A percentile compares a stretch with the other conserved stretches of the same genome.
Conservation (phyloP, 2,797 vertebrate species). For the Alexandromys oeconomus region DNA sequence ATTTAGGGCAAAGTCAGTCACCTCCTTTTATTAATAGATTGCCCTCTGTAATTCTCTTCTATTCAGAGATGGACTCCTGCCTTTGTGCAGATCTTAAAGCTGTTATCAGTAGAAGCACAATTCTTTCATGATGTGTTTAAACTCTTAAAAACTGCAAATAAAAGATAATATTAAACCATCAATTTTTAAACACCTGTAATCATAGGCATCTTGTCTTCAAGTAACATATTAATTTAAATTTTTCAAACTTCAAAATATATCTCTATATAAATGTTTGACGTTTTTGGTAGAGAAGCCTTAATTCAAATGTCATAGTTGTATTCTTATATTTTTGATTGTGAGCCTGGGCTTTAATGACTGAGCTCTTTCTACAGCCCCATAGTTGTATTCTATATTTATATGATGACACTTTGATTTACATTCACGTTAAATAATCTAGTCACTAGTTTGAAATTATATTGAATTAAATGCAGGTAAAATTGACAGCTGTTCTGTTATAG, state of each 20-base stretch:
- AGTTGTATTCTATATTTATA: background rate
- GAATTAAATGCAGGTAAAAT: background rate
- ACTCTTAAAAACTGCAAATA: background rate
- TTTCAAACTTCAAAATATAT: background rate
- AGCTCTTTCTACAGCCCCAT: background rate
- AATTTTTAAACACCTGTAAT: background rate
- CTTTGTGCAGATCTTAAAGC: background rate
- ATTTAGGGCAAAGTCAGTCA: background rate
- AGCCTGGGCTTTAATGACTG: too few species aligned
- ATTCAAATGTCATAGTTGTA: background rate
- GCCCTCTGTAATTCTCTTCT: background rate
- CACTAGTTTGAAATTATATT: background rate
- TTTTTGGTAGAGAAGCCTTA: background rate
- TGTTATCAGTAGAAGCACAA: background rate
- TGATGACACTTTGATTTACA: background rate
- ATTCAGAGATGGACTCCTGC: background rate
- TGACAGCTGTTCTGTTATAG: background rate
- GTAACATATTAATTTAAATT: background rate
- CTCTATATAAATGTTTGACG: background rate
- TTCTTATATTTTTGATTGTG: too few species aligned
- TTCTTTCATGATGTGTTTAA: background rate
- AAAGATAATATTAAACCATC: background rate
- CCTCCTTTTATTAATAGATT: background rate
- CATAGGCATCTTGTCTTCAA: background rate
- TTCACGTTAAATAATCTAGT: background rate